phyloP scores from a whole-genome alignment of 1,140 invertebrate genomes.

The Thrips palmi region DNA sequence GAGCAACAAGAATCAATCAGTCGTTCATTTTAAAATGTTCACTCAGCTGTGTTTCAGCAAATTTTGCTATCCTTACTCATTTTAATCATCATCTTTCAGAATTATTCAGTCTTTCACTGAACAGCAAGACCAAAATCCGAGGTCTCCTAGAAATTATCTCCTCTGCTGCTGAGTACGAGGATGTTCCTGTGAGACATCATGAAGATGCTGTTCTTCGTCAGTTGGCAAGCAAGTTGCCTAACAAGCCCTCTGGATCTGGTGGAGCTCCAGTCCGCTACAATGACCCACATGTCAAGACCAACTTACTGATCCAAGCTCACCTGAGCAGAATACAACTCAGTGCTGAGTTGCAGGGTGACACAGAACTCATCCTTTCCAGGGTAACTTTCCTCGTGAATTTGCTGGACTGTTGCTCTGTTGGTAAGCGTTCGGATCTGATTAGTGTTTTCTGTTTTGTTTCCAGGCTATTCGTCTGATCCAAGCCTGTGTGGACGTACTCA shows the following conservation, averaged over 20 bases:
- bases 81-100: conserved; percentile 55
- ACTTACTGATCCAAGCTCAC: conserved; percentile 90
- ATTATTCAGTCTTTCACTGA: conserved; percentile 90
- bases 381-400: conserved; percentile 15
- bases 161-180: conserved; percentile 91
- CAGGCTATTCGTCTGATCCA: conserved; percentile 75
- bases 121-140: conserved; percentile 92
- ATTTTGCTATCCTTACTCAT: conserved; percentile 11
- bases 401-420: not conserved
- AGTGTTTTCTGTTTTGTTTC: conserved; percentile 11
- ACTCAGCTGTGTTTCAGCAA: not conserved
- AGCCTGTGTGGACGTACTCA: conserved; percentile 96
- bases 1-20: conserved; percentile 15
- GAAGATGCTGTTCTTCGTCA: conserved; percentile 82
- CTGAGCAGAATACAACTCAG: conserved; percentile 82
- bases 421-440: not conserved
- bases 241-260: conserved; percentile 41
- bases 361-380: conserved; percentile 76
- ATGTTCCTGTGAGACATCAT: conserved; percentile 82
- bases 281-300: conserved; percentile 95
- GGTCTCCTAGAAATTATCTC: conserved; percentile 96
- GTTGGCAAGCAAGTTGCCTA: conserved; percentile 55
- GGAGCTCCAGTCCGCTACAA: conserved; percentile 58
- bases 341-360: conserved; percentile 93
- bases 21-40: not conserved